These are phyloP conservation scores for Pseudois nayaur DNA, from an alignment of 2,113 vertebrate genomes.

Conservation along the genomic window DNA sequence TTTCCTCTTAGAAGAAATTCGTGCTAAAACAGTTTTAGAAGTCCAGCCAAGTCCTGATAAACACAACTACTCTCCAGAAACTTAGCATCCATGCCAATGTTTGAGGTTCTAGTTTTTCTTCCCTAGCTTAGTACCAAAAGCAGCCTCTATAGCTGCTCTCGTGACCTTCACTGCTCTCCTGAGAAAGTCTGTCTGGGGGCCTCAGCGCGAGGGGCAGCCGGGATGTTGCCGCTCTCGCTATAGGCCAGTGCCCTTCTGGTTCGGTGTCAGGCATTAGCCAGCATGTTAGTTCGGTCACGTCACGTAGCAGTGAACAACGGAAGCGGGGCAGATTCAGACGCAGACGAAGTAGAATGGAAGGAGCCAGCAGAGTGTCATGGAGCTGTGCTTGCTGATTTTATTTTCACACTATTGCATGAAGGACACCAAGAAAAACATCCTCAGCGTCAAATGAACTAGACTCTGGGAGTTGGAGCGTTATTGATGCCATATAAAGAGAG, in stretches of 20 bases:
- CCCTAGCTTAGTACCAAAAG: neutral
- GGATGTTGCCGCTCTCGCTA: neutral
- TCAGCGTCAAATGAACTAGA: neutral
- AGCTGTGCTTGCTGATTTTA: neutral
- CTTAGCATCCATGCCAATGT: neutral
- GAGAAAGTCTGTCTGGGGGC: neutral
- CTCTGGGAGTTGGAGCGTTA: neutral
- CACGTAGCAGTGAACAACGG: neutral
- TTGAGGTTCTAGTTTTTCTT: neutral
- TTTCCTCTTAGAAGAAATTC: neutral
- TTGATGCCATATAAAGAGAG: neutral
- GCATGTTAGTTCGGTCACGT: neutral
- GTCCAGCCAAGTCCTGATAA: neutral
- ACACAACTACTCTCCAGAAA: neutral
- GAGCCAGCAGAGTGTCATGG: neutral
- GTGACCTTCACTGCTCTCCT: neutral
- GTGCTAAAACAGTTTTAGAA: neutral
- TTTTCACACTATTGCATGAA: neutral
- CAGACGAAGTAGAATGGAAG: neutral
- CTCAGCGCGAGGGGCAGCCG: neutral
- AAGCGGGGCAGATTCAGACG: neutral
- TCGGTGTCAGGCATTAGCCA: neutral
- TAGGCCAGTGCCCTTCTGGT: neutral
- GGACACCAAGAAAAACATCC: neutral
- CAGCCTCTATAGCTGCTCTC: neutral